Evolutionary conservation across 2,888 invertebrate genomes (phyloP).

Genomic region (Anticlea derivata): DNA sequence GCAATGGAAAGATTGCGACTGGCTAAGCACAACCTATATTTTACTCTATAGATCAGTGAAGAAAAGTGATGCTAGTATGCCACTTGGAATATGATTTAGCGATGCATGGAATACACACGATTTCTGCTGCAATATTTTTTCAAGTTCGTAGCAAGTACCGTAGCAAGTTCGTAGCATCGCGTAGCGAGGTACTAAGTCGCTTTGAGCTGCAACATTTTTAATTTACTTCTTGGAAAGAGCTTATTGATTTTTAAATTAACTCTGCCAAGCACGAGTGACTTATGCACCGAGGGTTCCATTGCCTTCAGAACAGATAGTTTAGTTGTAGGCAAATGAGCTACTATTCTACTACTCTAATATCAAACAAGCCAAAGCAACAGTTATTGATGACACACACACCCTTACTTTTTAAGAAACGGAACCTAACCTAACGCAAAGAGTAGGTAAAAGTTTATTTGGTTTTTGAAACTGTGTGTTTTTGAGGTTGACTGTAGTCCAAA

Average conservation of each 20-base stretch:
- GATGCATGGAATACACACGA: constrained; percentile 15
- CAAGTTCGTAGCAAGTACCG: constrained; percentile 23
- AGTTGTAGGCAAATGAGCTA: neutral
- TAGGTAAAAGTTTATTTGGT: no score
- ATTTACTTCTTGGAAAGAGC: constrained; percentile 6
- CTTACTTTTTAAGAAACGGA: no score
- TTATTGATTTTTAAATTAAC: constrained; percentile 1
- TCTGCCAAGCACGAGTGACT: neutral
- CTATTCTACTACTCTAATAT: no score
- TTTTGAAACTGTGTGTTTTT: no score
- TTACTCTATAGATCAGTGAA: neutral
- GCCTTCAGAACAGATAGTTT: neutral
- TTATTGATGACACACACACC: no score
- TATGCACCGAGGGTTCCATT: neutral
- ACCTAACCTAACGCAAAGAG: no score
- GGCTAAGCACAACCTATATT: neutral
- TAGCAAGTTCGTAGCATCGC: constrained; percentile 20
- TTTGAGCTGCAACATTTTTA: constrained; percentile 3
- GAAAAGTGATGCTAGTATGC: constrained; percentile 13
- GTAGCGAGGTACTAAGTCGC: constrained; percentile 4
- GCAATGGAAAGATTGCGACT: constrained; percentile 2
- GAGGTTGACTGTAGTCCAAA: no score
- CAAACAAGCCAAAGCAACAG: no score
- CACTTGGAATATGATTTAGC: constrained; percentile 19
- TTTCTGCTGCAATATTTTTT: constrained; percentile 27